phyloP scores from a whole-genome alignment of 2,113 vertebrate genomes.

The Shinisaurus crocodilurus region DNA sequence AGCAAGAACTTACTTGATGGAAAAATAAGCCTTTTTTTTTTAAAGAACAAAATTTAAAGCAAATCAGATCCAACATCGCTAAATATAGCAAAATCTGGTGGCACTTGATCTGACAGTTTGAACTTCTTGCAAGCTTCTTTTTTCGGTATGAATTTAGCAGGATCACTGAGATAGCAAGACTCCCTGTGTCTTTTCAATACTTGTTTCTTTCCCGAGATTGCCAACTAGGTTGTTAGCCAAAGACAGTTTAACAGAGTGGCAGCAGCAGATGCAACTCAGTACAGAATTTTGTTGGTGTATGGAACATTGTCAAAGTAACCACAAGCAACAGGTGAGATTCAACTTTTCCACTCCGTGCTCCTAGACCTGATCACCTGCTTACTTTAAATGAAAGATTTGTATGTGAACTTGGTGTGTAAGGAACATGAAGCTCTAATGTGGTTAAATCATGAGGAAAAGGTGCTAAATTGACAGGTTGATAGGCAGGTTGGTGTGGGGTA shows the following conservation, averaged over 20 bases:
- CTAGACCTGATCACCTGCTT: slow-evolving; percentile 4
- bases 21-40: neutral
- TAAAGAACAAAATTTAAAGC: neutral
- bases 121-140: slow-evolving; percentile 20
- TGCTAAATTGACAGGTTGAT: slow-evolving; percentile 27
- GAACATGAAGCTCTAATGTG: neutral
- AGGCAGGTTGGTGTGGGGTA: neutral
- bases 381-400: slow-evolving; percentile 19
- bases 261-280: neutral
- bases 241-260: neutral
- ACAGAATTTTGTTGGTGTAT: neutral
- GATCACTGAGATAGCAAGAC: neutral
- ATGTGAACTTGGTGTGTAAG: neutral
- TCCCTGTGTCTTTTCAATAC: neutral
- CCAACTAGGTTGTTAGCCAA: neutral
- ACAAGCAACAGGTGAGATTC: neutral
- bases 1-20: neutral
- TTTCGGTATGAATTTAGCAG: neutral
- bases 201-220: slow-evolving; percentile 1
- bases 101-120: slow-evolving; percentile 11
- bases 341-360: neutral
- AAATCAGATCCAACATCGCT: neutral
- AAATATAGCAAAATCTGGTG: neutral
- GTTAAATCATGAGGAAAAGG: neutral
- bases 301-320: slow-evolving; percentile 25